A percentile compares a stretch with the other conserved stretches of the same genome.
Evolutionary conservation across 1,140 invertebrate species (phyloP).

Genomic region (Polyergus mexicanus): DNA sequence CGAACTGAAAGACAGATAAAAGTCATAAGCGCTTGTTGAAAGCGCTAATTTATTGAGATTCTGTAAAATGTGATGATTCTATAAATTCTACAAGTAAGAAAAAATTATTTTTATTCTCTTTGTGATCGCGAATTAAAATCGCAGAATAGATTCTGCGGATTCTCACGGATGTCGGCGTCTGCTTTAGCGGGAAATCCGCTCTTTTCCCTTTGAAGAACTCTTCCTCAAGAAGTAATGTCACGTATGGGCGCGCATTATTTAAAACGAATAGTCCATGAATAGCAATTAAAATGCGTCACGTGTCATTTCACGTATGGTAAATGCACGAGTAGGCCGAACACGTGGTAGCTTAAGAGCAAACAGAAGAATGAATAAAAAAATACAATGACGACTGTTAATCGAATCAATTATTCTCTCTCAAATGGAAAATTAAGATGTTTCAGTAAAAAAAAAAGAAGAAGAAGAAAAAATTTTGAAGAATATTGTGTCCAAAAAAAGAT

Average conservation of each 20-base stretch:
- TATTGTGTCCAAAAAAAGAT: neutral
- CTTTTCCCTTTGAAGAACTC: neutral
- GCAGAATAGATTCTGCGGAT: neutral
- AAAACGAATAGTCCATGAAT: constrained; percentile 16
- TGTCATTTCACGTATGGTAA: constrained; percentile 45
- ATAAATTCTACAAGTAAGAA: neutral
- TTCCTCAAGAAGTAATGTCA: constrained; percentile 15
- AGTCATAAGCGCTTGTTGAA: neutral
- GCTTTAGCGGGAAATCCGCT: constrained; percentile 28
- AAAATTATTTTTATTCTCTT: neutral
- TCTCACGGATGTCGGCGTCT: constrained; percentile 25
- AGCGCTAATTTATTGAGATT: neutral
- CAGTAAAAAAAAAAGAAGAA: too few species aligned
- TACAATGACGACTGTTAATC: constrained; percentile 20
- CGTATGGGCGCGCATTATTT: constrained; percentile 35
- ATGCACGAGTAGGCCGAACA: constrained; percentile 31
- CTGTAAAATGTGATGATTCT: neutral
- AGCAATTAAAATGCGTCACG: constrained; percentile 37
- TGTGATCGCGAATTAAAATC: neutral
- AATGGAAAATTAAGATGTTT: neutral
- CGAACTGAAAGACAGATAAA: too few species aligned
- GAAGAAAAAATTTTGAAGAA: neutral
- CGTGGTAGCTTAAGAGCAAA: constrained; percentile 6
- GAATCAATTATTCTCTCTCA: constrained; percentile 38
- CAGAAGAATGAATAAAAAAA: constrained; percentile 14